phyloP scores from a whole-genome alignment of 2,113 vertebrate species.

The Vulpes ferrilata region DNA sequence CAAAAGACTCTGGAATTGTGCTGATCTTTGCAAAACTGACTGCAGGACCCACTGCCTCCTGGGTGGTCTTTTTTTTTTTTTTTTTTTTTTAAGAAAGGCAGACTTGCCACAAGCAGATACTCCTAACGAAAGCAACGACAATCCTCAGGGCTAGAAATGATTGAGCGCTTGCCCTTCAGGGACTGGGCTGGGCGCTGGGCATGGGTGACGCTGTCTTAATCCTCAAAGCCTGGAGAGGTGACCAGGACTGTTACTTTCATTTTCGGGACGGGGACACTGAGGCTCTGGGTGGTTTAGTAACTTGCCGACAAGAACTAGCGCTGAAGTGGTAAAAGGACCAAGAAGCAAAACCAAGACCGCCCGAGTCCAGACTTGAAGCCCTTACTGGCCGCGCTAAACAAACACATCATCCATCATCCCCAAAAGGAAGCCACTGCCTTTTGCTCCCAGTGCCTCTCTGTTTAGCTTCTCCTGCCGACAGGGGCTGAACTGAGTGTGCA shows the following conservation, averaged over 20 bases:
- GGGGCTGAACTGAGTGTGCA: too few relatives aligned
- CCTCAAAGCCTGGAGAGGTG: not conserved
- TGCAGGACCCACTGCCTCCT: slow-evolving; percentile 14
- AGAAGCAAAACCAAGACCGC: not conserved
- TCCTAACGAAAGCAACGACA: not conserved
- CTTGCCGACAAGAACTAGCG: not conserved
- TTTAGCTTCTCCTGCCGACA: rapidly evolving
- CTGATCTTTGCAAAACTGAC: slow-evolving; percentile 34
- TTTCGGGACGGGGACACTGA: not conserved
- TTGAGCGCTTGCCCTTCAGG: not conserved
- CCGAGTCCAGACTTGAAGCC: not conserved
- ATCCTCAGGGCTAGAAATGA: not conserved
- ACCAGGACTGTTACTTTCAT: not conserved
- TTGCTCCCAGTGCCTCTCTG: rapidly evolving
- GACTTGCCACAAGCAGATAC: slow-evolving; percentile 4
- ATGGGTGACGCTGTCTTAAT: not conserved
- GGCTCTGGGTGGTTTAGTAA: not conserved
- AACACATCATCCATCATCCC: rapidly evolving
- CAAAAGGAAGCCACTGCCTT: not conserved
- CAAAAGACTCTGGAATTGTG: not conserved
- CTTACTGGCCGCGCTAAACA: rapidly evolving
- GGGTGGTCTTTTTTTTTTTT: slow-evolving; percentile 52
- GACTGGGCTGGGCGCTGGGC: not conserved
- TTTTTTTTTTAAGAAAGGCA: not conserved
- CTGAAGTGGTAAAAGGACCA: not conserved